Evolutionary conservation across 2,113 vertebrate species (phyloP).

Genomic region (Vulpes vulpes): DNA sequence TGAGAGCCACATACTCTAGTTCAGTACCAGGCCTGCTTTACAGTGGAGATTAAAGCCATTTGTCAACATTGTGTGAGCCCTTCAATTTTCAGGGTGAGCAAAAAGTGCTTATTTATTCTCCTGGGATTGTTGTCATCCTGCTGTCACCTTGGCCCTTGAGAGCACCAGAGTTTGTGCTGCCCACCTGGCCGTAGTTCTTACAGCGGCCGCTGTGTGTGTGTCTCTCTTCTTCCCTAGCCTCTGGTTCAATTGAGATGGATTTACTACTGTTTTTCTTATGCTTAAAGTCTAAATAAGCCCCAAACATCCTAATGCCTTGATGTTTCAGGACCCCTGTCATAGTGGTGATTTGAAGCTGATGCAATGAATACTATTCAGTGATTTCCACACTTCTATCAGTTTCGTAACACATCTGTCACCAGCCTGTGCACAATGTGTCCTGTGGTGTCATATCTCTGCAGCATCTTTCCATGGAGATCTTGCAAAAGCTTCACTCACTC

Average conservation of each 20-base stretch:
- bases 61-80: conserved; percentile 10
- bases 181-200: neutral
- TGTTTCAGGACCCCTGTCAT: neutral
- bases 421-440: neutral
- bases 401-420: neutral
- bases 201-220: neutral
- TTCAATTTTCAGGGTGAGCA: neutral
- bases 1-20: neutral
- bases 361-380: neutral
- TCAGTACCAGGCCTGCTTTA: neutral
- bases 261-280: neutral
- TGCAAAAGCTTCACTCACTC: neutral
- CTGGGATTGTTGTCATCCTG: neutral
- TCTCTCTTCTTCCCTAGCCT: neutral
- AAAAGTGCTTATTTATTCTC: conserved; percentile 12
- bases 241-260: neutral
- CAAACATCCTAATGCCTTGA: neutral
- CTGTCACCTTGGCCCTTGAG: neutral
- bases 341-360: neutral
- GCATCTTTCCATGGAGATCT: neutral
- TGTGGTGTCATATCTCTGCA: neutral
- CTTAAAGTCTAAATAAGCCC: conserved; percentile 2
- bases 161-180: neutral
- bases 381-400: neutral
- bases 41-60: neutral